A percentile compares a stretch with the other conserved stretches of the same genome.
Evolutionary conservation across 2,888 invertebrate species (phyloP).

Genomic region (Onthophagus sagittarius): DNA sequence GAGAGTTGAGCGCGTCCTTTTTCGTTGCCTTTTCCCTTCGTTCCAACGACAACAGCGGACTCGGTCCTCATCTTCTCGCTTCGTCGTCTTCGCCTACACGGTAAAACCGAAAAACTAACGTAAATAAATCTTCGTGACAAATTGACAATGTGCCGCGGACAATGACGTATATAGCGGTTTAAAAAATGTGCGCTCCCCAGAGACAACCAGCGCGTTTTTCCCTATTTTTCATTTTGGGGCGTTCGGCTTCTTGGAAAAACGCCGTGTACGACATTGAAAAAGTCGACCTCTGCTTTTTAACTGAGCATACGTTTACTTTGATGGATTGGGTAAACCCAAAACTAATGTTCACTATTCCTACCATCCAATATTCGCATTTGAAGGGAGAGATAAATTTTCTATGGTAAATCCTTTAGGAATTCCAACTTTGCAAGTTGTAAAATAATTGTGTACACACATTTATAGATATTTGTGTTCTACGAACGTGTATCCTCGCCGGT

Average conservation of each 20-base stretch:
- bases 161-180: conserved; percentile 33
- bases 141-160: conserved; percentile 42
- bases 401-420: neutral
- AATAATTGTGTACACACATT: neutral
- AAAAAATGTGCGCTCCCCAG: conserved; percentile 17
- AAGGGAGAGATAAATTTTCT: neutral
- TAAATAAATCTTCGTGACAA: conserved; percentile 44
- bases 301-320: neutral
- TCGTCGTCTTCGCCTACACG: neutral
- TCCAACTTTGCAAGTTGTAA: neutral
- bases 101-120: conserved; percentile 33
- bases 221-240: neutral
- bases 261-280: neutral
- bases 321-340: neutral
- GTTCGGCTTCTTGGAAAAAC: neutral
- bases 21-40: conserved; percentile 6
- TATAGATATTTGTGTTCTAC: neutral
- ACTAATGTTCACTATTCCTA: neutral
- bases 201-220: neutral
- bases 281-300: neutral
- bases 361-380: neutral
- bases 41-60: neutral
- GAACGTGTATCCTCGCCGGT: neutral
- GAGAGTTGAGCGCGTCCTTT: conserved; percentile 5
- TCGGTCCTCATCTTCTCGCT: too few relatives aligned